Evolutionary conservation across 2,888 invertebrate genomes (phyloP), one percentile per base, ranked within the genome.

Genomic region (Embidobia sp.): DNA sequence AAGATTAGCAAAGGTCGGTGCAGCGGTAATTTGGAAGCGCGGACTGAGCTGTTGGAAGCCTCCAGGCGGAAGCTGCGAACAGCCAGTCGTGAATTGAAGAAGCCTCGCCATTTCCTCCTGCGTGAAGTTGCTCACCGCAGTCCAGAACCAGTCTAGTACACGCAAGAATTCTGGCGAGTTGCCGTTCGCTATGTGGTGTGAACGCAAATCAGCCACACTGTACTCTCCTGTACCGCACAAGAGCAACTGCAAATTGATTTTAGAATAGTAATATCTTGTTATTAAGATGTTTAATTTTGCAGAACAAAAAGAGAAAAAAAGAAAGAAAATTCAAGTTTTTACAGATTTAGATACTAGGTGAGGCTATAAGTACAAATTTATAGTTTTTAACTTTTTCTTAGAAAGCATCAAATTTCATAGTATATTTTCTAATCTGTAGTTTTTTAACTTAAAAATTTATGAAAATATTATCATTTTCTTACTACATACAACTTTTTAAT

Each of bases 221-320:
- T 97, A 96, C 88, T 97, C 96, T 46, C 96, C 97, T 80, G 97
- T 97, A 82, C 98, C 98, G 90, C 98, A 98, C 89, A 97, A 93
- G 64, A 98, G 90, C 82, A 98, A 91, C 97, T 97, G 90, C 8
- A 53, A 51, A 8, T 27, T 27, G n/a, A n/a, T n/a, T n/a, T n/a
- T n/a, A n/a, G n/a, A n/a, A n/a, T n/a, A n/a, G n/a, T n/a, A n/a
- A n/a, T n/a, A n/a, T n/a, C n/a, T n/a, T n/a, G n/a, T n/a, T n/a
- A n/a, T n/a, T n/a, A n/a, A n/a, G n/a, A n/a, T n/a, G n/a, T n/a
- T n/a, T n/a, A n/a, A n/a, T n/a, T n/a, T n/a, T n/a, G n/a, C n/a
- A n/a, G n/a, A n/a, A n/a, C 27, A 3, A 33, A 33, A 11, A 33
- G 33, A 10, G 11, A 37, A 37, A 37, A 37, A 37, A 13, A 13